These are phyloP conservation scores for Prunella fulvescens DNA, from an alignment of 2,113 vertebrate species.

Conservation along the genomic window DNA sequence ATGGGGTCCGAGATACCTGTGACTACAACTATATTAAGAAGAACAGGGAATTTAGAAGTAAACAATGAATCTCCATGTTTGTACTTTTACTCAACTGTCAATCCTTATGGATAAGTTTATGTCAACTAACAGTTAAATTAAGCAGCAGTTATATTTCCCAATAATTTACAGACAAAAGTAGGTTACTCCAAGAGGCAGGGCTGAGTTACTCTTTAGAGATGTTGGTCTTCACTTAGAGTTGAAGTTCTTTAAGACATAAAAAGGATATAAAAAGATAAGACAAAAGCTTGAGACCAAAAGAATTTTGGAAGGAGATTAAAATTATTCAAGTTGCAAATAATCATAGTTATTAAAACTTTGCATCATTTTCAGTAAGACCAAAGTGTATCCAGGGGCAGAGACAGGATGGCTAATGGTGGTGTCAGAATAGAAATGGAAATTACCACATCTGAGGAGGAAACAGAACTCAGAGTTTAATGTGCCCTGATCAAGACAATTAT, in stretches of 20 bases:
- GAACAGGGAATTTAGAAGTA: not conserved
- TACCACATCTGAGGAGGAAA: not conserved
- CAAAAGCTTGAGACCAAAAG: not conserved
- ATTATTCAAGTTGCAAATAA: not conserved
- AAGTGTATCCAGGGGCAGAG: not conserved
- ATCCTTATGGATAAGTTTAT: not conserved
- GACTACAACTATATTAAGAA: not conserved
- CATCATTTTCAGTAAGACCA: not conserved
- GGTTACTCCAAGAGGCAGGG: not conserved
- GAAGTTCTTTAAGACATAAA: not conserved
- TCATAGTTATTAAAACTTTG: not conserved
- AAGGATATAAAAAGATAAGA: not conserved
- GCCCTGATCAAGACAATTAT: not conserved
- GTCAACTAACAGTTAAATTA: not conserved
- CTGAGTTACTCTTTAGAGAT: not conserved
- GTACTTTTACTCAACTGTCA: not conserved
- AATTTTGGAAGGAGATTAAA: not conserved
- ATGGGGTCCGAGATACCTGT: not conserved
- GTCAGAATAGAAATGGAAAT: slow-evolving; percentile 21
- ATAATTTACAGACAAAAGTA: not conserved
- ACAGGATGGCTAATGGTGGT: not conserved
- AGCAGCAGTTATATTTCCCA: not conserved
- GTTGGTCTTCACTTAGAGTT: not conserved
- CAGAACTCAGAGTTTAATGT: not conserved
- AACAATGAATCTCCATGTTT: not conserved